Base-by-base conservation (phyloP, 2,888 invertebrate genomes). In the Leucophora obtusa region DNA sequence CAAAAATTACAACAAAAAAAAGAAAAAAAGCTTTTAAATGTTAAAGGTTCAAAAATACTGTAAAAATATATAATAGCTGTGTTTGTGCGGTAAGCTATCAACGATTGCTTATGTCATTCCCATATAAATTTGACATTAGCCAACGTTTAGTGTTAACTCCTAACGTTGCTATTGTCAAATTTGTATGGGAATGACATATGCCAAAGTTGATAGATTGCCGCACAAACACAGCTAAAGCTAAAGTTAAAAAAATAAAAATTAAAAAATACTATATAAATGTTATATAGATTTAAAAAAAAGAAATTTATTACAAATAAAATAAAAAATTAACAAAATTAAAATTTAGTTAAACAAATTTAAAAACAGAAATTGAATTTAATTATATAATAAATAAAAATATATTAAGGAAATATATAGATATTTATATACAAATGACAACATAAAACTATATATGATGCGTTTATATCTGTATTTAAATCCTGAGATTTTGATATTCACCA, bases 21-120 rank as follows among this genome's bases (percentile, higher is more conserved):
- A 38, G 1, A 5, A 59, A n/a, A 69, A 60, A 69, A 62, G 65
- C 70, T 81, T 81, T 66, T 73, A 65, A 76, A 71, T 81, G 81
- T 81, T 81, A 18, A 81, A 74, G 66, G 53, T 73, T 76, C 28
- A 59, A 28, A 59, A 28, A 71, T 65, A 73, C 68, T 68, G 51
- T 63, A 75, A 50, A 70, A 60, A 70, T 53, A 18, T 5, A 17
- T 11, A 65, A n/a, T n/a, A n/a, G n/a, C n/a, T n/a, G n/a, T n/a
- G n/a, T n/a, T n/a, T n/a, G n/a, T n/a, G n/a, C n/a, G n/a, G n/a
- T n/a, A n/a, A n/a, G n/a, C n/a, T n/a, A n/a, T n/a, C n/a, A n/a
- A n/a, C n/a, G n/a, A n/a, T n/a, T n/a, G n/a, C n/a, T n/a, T n/a
- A n/a, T n/a, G n/a, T n/a, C n/a, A n/a, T n/a, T n/a, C n/a, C n/a